Conservation (phyloP, 2,888 invertebrate species). For the Chromoteleia sp. region DNA sequence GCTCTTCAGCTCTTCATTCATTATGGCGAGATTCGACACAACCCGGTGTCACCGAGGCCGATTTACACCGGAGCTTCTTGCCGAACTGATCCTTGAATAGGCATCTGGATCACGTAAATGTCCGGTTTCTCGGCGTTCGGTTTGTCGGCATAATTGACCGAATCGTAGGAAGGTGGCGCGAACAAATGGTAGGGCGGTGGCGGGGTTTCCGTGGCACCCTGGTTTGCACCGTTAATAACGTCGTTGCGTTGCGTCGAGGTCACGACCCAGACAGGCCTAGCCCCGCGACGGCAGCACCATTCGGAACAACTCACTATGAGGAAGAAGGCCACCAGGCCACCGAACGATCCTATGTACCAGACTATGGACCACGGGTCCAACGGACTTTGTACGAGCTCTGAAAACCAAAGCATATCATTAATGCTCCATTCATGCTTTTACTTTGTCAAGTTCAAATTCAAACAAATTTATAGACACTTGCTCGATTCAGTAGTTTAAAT, state of each 20-base stretch:
- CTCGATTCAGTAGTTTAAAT: too few relatives aligned
- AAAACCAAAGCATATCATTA: constrained; percentile 11
- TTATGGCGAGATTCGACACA: constrained; percentile 60
- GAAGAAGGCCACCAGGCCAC: constrained; percentile 86
- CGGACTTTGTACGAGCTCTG: constrained; percentile 78
- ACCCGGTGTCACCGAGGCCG: constrained; percentile 21
- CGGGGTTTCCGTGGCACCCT: constrained; percentile 82
- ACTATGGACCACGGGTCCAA: constrained; percentile 86
- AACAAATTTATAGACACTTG: too few relatives aligned
- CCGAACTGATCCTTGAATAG: constrained; percentile 80
- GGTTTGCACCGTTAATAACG: constrained; percentile 51
- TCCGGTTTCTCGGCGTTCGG: constrained; percentile 82
- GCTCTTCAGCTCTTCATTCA: constrained; percentile 28
- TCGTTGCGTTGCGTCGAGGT: constrained; percentile 78
- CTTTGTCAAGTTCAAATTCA: too few relatives aligned
- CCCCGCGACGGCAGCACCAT: constrained; percentile 86
- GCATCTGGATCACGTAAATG: constrained; percentile 85
- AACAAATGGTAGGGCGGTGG: constrained; percentile 87
- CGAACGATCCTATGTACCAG: constrained; percentile 87
- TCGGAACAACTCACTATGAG: constrained; percentile 86
- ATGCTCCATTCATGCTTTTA: too few relatives aligned
- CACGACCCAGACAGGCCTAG: constrained; percentile 77
- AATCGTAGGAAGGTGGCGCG: constrained; percentile 86
- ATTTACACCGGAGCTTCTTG: constrained; percentile 73
- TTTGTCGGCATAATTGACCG: constrained; percentile 84